Evolutionary conservation across 2,113 vertebrate species (phyloP).

Genomic region (Callipepla squamata): DNA sequence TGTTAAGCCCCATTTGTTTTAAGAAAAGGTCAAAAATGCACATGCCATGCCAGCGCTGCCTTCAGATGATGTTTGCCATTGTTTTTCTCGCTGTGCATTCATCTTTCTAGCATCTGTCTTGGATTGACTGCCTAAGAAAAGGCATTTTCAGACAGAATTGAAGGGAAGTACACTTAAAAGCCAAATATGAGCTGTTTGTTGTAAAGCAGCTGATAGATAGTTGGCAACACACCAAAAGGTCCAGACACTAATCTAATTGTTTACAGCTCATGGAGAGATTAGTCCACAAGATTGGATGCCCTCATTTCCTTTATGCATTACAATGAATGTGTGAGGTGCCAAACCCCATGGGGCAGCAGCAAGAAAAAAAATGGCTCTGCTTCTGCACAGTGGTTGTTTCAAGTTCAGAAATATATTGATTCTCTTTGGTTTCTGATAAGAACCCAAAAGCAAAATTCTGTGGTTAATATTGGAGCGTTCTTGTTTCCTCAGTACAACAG

Average conservation of each 20-base stretch:
- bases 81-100: neutral
- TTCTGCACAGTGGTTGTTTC: constrained; percentile 52
- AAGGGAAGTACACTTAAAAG: constrained; percentile 31
- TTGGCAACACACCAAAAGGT: constrained; percentile 57
- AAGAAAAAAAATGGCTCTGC: constrained; percentile 16
- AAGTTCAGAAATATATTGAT: constrained; percentile 34
- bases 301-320: constrained; percentile 51
- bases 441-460: neutral
- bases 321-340: constrained; percentile 62
- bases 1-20: neutral
- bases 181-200: constrained; percentile 31
- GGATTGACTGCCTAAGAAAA: constrained; percentile 33
- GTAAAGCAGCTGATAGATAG: constrained; percentile 47
- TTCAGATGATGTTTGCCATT: constrained; percentile 33
- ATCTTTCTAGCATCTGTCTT: constrained; percentile 52
- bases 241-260: constrained; percentile 66
- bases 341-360: constrained; percentile 41
- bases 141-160: constrained; percentile 30
- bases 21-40: neutral
- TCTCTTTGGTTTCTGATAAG: constrained; percentile 51
- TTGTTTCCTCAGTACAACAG: neutral
- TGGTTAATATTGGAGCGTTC: neutral
- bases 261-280: constrained; percentile 65
- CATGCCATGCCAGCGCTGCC: neutral
- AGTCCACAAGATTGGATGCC: constrained; percentile 64